A percentile compares a stretch with the other conserved stretches of the same genome.
These are phyloP conservation scores for Cebidichthys violaceus DNA, from an alignment of 2,113 vertebrate genomes.

Conservation along the genomic window DNA sequence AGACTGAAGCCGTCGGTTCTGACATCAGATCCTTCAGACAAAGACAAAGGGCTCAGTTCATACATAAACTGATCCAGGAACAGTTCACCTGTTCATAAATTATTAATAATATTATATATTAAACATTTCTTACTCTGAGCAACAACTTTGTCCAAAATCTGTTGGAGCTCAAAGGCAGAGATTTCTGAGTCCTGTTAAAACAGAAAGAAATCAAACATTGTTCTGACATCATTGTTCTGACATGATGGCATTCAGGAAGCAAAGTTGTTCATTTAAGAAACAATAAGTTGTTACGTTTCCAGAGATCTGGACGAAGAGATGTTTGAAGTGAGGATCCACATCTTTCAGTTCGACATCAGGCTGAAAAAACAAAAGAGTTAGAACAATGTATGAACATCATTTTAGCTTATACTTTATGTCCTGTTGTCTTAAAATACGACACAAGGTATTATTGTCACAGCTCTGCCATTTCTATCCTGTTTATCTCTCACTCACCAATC, in stretches of 20 bases:
- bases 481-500: no score
- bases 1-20: conserved; percentile 91
- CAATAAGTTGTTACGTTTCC: conserved; percentile 79
- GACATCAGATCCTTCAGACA: conserved; percentile 85
- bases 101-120: no score
- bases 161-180: conserved; percentile 81
- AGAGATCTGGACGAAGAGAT: conserved; percentile 81
- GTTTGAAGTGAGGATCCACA: conserved; percentile 81
- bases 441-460: no score
- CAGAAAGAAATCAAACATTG: neutral
- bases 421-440: no score
- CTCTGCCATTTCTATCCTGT: no score
- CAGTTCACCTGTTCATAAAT: neutral
- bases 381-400: neutral
- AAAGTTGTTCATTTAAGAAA: accelerated
- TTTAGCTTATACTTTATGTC: no score
- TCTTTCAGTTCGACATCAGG: conserved; percentile 64
- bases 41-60: neutral
- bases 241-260: neutral
- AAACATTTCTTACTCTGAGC: conserved; percentile 77
- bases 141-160: conserved; percentile 81
- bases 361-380: conserved; percentile 62
- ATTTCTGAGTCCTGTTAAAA: conserved; percentile 84
- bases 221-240: neutral
- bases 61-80: neutral